A percentile compares a stretch with the other conserved stretches of the same genome.
These are phyloP conservation scores for Caenorhabditis sp. DNA, from an alignment of 2,888 invertebrate genomes.

Conservation along the genomic window DNA sequence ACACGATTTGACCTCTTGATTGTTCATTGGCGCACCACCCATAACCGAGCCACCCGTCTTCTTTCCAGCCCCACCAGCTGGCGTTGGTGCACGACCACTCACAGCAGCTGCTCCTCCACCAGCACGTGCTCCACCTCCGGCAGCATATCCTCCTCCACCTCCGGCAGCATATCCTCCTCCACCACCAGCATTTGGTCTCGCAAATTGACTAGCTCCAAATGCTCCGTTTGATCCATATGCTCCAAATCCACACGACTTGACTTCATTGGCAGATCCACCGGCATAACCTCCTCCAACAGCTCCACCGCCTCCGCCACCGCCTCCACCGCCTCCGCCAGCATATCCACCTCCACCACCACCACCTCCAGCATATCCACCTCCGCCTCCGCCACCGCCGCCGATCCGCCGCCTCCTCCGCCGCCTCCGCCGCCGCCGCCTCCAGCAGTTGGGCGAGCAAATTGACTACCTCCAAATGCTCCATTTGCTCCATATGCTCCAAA, in stretches of 20 bases:
- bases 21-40: neutral
- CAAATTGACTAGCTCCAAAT: conserved; percentile 20
- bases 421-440: conserved; percentile 11
- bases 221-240: conserved; percentile 2
- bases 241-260: conserved; percentile 30
- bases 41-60: neutral
- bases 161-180: conserved; percentile 13
- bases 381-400: neutral
- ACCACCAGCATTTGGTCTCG: conserved; percentile 3
- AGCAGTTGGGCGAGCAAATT: conserved; percentile 9
- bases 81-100: neutral
- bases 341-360: conserved; percentile 8
- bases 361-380: conserved; percentile 6
- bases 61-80: neutral
- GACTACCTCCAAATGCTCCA: conserved; percentile 22
- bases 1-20: conserved; percentile 22
- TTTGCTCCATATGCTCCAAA: conserved; percentile 19
- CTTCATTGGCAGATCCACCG: conserved; percentile 11
- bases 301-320: neutral
- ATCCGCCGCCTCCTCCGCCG: neutral
- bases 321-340: neutral
- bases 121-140: conserved; percentile 6
- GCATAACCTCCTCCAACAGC: neutral
- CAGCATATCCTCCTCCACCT: neutral
- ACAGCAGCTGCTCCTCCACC: conserved; percentile 8